Percentiles rank a stretch among this genome's conserved stretches.
These are phyloP conservation scores for Ectemnius lituratus DNA, from an alignment of 2,888 invertebrate species.

Conservation along the genomic window DNA sequence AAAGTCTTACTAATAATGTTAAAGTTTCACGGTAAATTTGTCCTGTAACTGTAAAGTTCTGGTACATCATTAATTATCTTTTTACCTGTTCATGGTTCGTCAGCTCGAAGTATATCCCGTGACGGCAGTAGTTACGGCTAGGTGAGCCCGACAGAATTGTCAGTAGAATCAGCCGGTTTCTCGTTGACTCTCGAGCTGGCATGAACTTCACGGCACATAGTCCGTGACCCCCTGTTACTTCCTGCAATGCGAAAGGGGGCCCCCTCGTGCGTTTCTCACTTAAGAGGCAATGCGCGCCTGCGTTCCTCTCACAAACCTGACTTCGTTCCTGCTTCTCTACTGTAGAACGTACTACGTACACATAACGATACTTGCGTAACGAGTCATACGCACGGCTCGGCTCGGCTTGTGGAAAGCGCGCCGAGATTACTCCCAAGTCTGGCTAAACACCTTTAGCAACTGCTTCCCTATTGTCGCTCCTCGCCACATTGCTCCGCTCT, in stretches of 20 bases:
- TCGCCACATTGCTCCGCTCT: too few species aligned
- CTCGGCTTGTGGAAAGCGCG: too few species aligned
- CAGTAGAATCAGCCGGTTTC: slow-evolving; percentile 47
- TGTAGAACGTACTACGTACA: not conserved
- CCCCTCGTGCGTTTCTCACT: slow-evolving; percentile 18
- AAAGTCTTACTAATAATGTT: too few species aligned
- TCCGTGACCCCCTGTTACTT: slow-evolving; percentile 68
- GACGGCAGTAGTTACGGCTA: too few species aligned
- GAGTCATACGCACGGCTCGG: not conserved
- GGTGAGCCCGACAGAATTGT: not conserved
- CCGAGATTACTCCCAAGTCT: too few species aligned
- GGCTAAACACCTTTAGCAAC: too few species aligned
- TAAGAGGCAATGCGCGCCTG: not conserved
- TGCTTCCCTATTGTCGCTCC: too few species aligned
- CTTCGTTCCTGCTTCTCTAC: not conserved
- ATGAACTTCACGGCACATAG: slow-evolving; percentile 50
- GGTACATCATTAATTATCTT: too few species aligned
- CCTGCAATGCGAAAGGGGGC: slow-evolving; percentile 59
- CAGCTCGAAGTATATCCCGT: too few species aligned
- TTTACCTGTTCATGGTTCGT: too few species aligned
- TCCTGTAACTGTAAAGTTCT: too few species aligned
- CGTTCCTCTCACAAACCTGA: not conserved
- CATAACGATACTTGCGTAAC: slow-evolving; percentile 6
- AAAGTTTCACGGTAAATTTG: too few species aligned
- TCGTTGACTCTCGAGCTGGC: slow-evolving; percentile 32